Evolutionary conservation across 2,797 vertebrate genomes (phyloP).

Genomic region (Hozukius guyotensis): DNA sequence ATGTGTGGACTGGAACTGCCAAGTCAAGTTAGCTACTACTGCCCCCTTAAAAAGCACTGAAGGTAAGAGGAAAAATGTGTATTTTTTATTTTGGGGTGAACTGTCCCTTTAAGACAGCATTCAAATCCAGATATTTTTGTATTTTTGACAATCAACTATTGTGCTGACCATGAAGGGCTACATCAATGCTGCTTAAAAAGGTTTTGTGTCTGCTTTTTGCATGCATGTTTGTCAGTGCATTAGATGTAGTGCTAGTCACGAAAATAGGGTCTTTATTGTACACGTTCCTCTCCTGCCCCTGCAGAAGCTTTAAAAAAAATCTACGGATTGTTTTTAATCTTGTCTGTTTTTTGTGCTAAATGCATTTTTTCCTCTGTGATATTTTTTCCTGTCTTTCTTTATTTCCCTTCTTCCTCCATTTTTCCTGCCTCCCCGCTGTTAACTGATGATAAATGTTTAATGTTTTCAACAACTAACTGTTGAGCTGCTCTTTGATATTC

Average conservation of each 20-base stretch:
- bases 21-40: too few species aligned
- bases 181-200: neutral
- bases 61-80: neutral
- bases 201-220: conserved; percentile 5
- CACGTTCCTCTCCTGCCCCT: conserved; percentile 1
- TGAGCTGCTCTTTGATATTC: neutral
- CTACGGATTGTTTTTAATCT: conserved; percentile 5
- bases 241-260: neutral
- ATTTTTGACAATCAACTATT: conserved; percentile 3
- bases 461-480: conserved; percentile 18
- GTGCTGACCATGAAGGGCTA: conserved; percentile 13
- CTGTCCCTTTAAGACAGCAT: neutral
- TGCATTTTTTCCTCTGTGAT: conserved; percentile 17
- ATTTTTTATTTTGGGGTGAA: neutral
- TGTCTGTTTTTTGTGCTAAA: conserved; percentile 9
- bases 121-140: neutral
- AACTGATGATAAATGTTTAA: conserved; percentile 42
- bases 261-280: neutral
- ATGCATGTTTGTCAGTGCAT: conserved; percentile 30
- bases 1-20: too few species aligned
- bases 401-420: neutral
- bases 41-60: neutral
- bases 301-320: conserved; percentile 27
- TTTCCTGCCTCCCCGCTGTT: neutral
- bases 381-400: neutral